Evolutionary conservation across 2,888 invertebrate species (phyloP).

Genomic region (Phyllotreta cruciferae): DNA sequence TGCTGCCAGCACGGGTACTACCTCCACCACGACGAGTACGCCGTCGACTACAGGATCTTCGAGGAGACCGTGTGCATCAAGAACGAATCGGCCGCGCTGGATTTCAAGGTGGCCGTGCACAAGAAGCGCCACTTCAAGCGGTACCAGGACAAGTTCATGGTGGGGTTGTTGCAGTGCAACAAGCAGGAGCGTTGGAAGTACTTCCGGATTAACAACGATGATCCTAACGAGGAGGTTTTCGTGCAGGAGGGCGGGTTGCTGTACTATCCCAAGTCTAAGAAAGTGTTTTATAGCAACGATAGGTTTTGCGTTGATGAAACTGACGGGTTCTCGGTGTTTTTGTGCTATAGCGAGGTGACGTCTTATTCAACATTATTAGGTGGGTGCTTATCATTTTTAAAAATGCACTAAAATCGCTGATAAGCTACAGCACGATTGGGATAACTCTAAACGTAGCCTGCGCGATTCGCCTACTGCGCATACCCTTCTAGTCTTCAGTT

Average conservation of each 20-base stretch:
- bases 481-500: too few species aligned
- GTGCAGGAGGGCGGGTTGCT: slow-evolving; percentile 46
- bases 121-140: slow-evolving; percentile 9
- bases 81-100: slow-evolving; percentile 13
- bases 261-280: slow-evolving; percentile 37
- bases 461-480: too few species aligned
- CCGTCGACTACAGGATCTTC: background rate
- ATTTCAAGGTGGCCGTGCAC: slow-evolving; percentile 34
- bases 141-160: slow-evolving; percentile 18
- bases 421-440: too few species aligned
- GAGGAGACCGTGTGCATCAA: slow-evolving; percentile 13
- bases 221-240: slow-evolving; percentile 41
- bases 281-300: slow-evolving; percentile 36
- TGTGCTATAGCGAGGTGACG: slow-evolving; percentile 36
- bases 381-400: background rate
- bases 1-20: slow-evolving; percentile 43
- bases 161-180: slow-evolving; percentile 35
- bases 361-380: background rate
- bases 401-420: slow-evolving; percentile 5
- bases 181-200: slow-evolving; percentile 25
- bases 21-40: slow-evolving; percentile 29
- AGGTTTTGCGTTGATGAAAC: slow-evolving; percentile 43
- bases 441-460: too few species aligned
- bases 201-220: slow-evolving; percentile 34
- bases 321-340: slow-evolving; percentile 39